Conservation (phyloP, 2,797 vertebrate species). For the Argyrosomus regius region DNA sequence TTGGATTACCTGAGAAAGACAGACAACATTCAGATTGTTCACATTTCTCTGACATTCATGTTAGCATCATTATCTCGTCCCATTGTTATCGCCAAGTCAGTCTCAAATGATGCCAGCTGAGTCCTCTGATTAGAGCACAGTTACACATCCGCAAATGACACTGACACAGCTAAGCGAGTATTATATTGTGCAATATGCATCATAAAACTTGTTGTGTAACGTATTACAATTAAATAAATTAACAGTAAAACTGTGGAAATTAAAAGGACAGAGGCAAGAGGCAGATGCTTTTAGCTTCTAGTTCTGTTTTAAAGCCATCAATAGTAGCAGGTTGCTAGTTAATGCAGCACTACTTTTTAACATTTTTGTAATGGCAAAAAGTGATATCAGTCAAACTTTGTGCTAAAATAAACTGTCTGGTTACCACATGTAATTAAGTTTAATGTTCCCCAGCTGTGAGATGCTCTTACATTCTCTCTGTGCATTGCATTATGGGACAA, state of each 20-base stretch:
- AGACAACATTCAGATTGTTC: constrained; percentile 1
- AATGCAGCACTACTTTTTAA: not conserved
- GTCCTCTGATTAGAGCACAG: constrained; percentile 1
- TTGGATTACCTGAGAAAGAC: not conserved
- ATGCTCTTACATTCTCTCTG: not conserved
- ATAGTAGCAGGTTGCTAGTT: not conserved
- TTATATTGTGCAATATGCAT: not conserved
- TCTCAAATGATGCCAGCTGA: constrained; percentile 8
- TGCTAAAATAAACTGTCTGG: not conserved
- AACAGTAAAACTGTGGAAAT: not conserved
- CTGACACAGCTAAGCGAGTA: not conserved
- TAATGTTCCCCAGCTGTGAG: constrained; percentile 1
- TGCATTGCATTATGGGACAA: not conserved
- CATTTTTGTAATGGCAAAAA: not conserved
- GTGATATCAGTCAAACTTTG: not conserved
- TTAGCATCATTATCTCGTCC: not conserved
- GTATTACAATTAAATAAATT: no score
- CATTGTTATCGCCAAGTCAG: not conserved
- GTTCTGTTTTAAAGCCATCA: not conserved
- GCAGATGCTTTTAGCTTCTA: not conserved
- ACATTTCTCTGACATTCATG: not conserved
- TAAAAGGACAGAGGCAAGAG: no score
- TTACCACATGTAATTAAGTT: not conserved
- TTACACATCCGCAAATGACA: not conserved
- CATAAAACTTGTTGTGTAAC: no score